Percentiles rank a stretch among this genome's conserved stretches.
These are phyloP conservation scores for Rhinichthys klamathensis DNA, from an alignment of 2,113 vertebrate species.

Conservation along the genomic window DNA sequence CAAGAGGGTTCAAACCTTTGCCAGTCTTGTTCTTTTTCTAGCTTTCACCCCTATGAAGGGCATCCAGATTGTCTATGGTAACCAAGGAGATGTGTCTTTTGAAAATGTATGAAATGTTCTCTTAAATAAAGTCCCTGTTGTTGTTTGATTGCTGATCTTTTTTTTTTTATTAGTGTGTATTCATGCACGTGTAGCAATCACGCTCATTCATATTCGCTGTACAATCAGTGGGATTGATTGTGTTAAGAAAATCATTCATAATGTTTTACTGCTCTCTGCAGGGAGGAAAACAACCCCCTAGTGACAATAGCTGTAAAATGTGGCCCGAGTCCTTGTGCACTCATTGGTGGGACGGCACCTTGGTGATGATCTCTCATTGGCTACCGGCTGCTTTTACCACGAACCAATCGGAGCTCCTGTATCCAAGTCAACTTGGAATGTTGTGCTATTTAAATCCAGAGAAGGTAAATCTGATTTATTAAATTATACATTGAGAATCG, in stretches of 20 bases:
- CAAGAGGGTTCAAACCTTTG: background rate
- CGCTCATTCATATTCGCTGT: background rate
- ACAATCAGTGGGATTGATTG: slow-evolving; percentile 24
- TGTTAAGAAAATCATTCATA: slow-evolving; percentile 32
- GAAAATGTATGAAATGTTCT: slow-evolving; percentile 9
- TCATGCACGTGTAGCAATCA: slow-evolving; percentile 15
- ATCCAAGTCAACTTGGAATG: slow-evolving; percentile 62
- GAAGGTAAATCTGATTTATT: background rate
- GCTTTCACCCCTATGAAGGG: background rate
- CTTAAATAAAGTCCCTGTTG: background rate
- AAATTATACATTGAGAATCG: background rate
- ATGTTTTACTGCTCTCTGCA: slow-evolving; percentile 34
- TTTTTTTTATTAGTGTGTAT: background rate
- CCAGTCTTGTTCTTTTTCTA: background rate
- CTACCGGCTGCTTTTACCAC: slow-evolving; percentile 43
- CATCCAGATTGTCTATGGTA: slow-evolving; percentile 26
- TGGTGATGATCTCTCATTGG: slow-evolving; percentile 61
- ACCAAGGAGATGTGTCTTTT: slow-evolving; percentile 26
- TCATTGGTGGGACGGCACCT: slow-evolving; percentile 41
- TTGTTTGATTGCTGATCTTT: background rate
- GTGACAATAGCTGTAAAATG: slow-evolving; percentile 43
- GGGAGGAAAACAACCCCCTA: slow-evolving; percentile 30
- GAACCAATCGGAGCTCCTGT: slow-evolving; percentile 69
- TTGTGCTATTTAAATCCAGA: slow-evolving; percentile 51
- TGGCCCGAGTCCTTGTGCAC: slow-evolving; percentile 50